phyloP scores from a whole-genome alignment of 2,113 vertebrate genomes.

The Xerus inauris region DNA sequence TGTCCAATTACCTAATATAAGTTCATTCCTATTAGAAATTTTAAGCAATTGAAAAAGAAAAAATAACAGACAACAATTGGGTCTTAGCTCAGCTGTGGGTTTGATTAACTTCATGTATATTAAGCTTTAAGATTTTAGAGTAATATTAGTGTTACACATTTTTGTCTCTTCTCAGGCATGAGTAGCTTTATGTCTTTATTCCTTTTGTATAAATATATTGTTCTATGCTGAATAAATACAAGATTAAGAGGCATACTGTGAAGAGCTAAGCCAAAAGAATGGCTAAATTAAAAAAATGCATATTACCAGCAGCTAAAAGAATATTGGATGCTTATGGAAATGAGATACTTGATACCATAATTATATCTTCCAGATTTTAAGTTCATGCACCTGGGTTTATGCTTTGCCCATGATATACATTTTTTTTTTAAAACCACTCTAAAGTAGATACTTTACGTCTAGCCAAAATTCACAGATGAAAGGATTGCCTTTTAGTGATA shows the following conservation, averaged over 20 bases:
- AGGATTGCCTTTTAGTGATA: not conserved
- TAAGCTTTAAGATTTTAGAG: not conserved
- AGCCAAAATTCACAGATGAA: not conserved
- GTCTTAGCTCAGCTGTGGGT: not conserved
- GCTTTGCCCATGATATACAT: not conserved
- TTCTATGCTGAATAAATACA: not conserved
- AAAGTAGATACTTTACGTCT: not conserved
- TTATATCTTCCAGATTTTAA: not conserved
- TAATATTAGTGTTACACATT: not conserved
- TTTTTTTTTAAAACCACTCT: not conserved
- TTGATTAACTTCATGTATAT: not conserved
- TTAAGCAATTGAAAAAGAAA: not conserved
- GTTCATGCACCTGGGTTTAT: not conserved
- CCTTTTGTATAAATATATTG: not conserved
- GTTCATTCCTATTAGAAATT: not conserved
- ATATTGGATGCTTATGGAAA: constrained; percentile 27
- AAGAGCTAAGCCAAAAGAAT: not conserved
- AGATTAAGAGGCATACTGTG: not conserved
- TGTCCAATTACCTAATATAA: not conserved
- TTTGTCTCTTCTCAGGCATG: not conserved
- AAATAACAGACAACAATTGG: not conserved
- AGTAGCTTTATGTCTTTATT: not conserved
- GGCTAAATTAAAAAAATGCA: constrained; percentile 45
- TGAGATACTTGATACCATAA: not conserved
- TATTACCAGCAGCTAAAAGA: constrained; percentile 47